Evolutionary conservation across 2,113 vertebrate species (phyloP).

Genomic region (Holacanthus passer): DNA sequence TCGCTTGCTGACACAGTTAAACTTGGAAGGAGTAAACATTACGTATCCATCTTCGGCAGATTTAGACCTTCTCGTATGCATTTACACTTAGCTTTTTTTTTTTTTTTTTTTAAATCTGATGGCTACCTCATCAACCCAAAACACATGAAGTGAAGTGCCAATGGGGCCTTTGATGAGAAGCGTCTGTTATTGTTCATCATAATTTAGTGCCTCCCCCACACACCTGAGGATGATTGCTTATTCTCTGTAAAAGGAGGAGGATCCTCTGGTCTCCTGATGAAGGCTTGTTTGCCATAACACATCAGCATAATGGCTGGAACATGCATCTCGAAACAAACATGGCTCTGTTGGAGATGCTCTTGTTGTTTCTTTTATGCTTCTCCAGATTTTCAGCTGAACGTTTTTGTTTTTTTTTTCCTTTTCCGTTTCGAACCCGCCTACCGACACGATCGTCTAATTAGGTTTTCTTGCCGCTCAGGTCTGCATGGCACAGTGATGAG

Average conservation of each 20-base stretch:
- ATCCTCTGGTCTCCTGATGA: neutral
- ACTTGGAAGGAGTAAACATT: neutral
- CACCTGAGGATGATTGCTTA: conserved; percentile 9
- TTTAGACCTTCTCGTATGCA: neutral
- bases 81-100: neutral
- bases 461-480: neutral
- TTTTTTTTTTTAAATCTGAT: too few species aligned
- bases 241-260: conserved; percentile 20
- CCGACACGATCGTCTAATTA: neutral
- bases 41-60: neutral
- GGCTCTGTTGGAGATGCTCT: neutral
- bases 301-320: neutral
- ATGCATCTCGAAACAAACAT: neutral
- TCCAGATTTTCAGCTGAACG: neutral
- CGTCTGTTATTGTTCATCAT: neutral
- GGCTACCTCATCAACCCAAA: neutral
- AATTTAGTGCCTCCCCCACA: conserved; percentile 1
- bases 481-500: neutral
- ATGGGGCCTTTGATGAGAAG: conserved; percentile 14
- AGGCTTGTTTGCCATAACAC: neutral
- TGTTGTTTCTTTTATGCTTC: neutral
- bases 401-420: neutral
- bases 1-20: neutral
- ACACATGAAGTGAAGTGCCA: neutral
- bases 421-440: too few species aligned